Percentiles rank a stretch among this genome's conserved stretches.
Conservation (phyloP, 2,113 vertebrate genomes). For the Brachypodius melanocephalos region DNA sequence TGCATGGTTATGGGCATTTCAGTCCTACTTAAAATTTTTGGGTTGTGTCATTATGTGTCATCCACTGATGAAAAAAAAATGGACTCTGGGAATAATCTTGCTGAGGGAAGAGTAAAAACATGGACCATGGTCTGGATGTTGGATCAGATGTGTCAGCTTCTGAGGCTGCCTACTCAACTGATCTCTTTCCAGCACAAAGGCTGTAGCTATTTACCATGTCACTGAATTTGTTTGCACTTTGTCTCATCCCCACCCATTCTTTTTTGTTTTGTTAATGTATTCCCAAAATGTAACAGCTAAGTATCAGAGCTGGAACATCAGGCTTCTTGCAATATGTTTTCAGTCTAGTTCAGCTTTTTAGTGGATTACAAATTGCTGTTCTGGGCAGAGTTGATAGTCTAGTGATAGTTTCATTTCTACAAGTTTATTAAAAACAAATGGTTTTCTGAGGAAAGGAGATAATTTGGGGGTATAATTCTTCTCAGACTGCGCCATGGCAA, state of each 20-base stretch:
- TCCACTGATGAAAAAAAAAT: not conserved
- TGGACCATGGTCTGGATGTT: not conserved
- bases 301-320: not conserved
- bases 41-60: rapidly evolving
- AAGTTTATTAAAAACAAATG: not conserved
- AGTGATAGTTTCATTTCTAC: not conserved
- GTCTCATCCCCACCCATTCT: not conserved
- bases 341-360: not conserved
- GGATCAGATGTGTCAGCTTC: not conserved
- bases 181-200: not conserved
- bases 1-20: not conserved
- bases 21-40: not conserved
- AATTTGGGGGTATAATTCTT: not conserved
- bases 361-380: not conserved
- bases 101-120: not conserved
- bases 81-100: not conserved
- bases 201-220: not conserved
- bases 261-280: not conserved
- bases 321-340: not conserved
- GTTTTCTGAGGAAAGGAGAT: not conserved
- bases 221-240: not conserved
- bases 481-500: not conserved
- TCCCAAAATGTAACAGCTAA: not conserved
- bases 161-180: not conserved
- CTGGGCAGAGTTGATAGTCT: not conserved